Conservation (phyloP, 2,113 vertebrate genomes). For the Oostethus manadensis region DNA sequence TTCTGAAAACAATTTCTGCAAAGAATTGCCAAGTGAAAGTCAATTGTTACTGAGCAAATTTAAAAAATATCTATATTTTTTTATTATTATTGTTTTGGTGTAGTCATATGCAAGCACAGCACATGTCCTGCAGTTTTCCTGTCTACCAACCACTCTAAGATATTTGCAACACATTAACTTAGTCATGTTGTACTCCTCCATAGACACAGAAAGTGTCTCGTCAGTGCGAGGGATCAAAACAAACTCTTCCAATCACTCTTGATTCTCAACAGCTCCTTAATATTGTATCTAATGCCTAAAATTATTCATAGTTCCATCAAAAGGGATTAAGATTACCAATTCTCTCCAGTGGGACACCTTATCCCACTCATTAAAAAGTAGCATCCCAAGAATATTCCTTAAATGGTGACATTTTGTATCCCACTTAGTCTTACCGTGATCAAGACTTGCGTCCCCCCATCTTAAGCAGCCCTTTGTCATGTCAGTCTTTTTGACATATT, state of each 20-base stretch:
- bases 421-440: background rate
- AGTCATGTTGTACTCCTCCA: background rate
- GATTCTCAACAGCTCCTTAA: background rate
- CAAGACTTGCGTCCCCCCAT: background rate
- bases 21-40: background rate
- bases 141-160: background rate
- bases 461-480: background rate
- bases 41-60: background rate
- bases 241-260: background rate
- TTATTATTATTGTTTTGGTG: background rate
- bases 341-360: background rate
- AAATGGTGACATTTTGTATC: background rate
- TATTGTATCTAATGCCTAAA: background rate
- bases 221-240: conserved; percentile 1
- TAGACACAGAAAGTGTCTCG: background rate
- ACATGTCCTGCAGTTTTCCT: background rate
- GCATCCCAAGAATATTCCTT: background rate
- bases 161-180: background rate
- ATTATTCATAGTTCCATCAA: background rate
- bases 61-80: background rate
- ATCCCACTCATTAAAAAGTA: background rate
- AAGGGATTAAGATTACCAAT: background rate
- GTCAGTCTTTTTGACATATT: background rate
- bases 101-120: background rate
- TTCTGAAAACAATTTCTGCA: conserved; percentile 2